These are phyloP conservation scores for Ceyx erithaca DNA, from an alignment of 2,797 vertebrate species.

Conservation along the genomic window DNA sequence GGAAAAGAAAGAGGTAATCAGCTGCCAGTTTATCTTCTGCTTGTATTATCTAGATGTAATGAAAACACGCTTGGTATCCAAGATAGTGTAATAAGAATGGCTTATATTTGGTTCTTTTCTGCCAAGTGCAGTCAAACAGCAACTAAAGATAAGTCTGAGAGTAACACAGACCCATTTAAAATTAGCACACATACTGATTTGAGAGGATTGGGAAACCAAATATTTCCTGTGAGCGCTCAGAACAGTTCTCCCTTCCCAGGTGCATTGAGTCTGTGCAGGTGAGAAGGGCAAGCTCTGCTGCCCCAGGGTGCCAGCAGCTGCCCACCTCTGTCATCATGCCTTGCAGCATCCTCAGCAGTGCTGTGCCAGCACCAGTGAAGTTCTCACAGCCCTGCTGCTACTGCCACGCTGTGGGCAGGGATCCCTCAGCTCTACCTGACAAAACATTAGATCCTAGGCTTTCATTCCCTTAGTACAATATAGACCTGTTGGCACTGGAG, in stretches of 20 bases:
- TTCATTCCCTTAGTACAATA: not conserved
- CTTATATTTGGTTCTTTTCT: conserved; percentile 24
- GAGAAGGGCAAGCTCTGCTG: not conserved
- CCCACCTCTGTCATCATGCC: rapidly evolving
- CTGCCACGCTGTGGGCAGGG: rapidly evolving
- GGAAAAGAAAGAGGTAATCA: not conserved
- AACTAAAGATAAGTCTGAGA: conserved; percentile 29
- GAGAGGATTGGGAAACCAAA: not conserved
- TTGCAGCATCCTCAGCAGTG: rapidly evolving
- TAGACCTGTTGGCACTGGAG: not conserved
- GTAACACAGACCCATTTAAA: not conserved
- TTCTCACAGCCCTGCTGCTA: not conserved
- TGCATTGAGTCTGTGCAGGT: not conserved
- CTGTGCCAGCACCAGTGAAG: not conserved
- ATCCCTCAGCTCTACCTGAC: not conserved
- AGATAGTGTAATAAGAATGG: not conserved
- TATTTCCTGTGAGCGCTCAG: not conserved
- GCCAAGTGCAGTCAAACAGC: conserved; percentile 6
- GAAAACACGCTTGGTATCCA: conserved; percentile 20
- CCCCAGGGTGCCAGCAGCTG: rapidly evolving
- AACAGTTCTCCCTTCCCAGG: not conserved
- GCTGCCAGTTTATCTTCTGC: not conserved
- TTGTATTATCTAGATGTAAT: not conserved
- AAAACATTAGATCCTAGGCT: not conserved
- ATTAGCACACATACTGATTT: not conserved